Percentiles rank a stretch among this genome's conserved stretches.
phyloP scores from a whole-genome alignment of 1,140 invertebrate species.

The Phymastichus coffea region DNA sequence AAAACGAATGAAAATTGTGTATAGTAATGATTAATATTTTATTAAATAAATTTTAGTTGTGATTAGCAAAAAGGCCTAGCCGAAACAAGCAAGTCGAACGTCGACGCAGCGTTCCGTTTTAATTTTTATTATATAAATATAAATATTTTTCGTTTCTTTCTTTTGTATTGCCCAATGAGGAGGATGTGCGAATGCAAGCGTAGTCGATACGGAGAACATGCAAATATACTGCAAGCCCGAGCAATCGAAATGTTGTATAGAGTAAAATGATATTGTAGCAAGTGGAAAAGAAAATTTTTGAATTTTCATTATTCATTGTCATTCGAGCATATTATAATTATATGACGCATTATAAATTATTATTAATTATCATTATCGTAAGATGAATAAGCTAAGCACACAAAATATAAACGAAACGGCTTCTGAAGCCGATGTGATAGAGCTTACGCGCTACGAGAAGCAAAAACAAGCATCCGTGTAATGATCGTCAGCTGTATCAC shows the following conservation, averaged over 20 bases:
- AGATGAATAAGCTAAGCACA: constrained; percentile 7
- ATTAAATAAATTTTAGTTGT: constrained; percentile 17
- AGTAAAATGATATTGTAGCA: constrained; percentile 20
- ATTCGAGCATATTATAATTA: constrained; percentile 28
- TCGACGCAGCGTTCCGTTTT: constrained; percentile 18
- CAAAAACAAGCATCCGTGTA: constrained; percentile 27
- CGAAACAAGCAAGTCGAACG: constrained; percentile 24
- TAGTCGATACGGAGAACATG: constrained; percentile 18
- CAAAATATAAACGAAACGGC: constrained; percentile 48
- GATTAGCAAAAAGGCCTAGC: constrained; percentile 28
- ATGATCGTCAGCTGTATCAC: constrained; percentile 12
- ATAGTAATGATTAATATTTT: constrained; percentile 22
- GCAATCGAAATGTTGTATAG: constrained; percentile 26
- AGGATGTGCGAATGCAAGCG: neutral
- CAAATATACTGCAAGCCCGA: constrained; percentile 16
- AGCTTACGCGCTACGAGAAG: constrained; percentile 53
- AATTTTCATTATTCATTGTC: no score
- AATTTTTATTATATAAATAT: constrained; percentile 21
- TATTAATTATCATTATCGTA: constrained; percentile 31
- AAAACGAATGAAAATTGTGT: constrained; percentile 17
- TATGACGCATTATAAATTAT: constrained; percentile 13
- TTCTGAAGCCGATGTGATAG: constrained; percentile 58
- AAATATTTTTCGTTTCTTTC: no score
- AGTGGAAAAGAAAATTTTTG: no score
- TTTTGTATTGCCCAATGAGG: no score